Evolutionary conservation across 2,797 vertebrate species (phyloP), one percentile per base, ranked within the genome.

Genomic region (Enteromius radiatus): DNA sequence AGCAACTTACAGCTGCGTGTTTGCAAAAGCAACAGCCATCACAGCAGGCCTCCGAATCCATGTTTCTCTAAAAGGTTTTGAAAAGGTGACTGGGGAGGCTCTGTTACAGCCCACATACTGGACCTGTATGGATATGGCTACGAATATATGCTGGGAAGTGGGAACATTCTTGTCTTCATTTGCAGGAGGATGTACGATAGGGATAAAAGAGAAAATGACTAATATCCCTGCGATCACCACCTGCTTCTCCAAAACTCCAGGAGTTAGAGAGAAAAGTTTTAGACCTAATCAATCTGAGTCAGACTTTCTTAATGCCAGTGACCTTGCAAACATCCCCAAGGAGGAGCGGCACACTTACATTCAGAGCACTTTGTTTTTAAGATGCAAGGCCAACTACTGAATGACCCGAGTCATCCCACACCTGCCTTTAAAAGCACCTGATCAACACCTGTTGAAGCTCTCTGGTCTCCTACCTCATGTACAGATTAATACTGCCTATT

Each of bases 351-450:
- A 80, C 49, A 61, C 70, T 47, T 65, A 67, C 15, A 43, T 76
- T 81, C 52, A 52, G 23, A 69, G 52, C 52, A 69, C 63, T 76
- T 76, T 61, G 15, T 80, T 74, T 69, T 84, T 75, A 68, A 21
- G 63, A 80, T 75, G 52, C 49, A 52, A 56, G 80, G 80, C 71
- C 78, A 80, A 47, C 19, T 19, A 23, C 54, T 80, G 49, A 80
- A 80, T 61, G 68, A 61, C 78, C 67, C 7, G 36, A 80, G 67
- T 61, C 41, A 23, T 71, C 41, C 28, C 4, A 23, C 68, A 70
- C 52, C 78, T 80, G 78, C 5, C 52, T 71, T 8, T 80, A 59
- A 21, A 71, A 45, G 49, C 64, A 69, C 36, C 49, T 69, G 77
- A 70, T 26, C 68, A 36, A 36, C 79, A 81, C 54, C 54, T 33